Conservation (phyloP, 2,888 invertebrate genomes). For the Xestia xanthographa region DNA sequence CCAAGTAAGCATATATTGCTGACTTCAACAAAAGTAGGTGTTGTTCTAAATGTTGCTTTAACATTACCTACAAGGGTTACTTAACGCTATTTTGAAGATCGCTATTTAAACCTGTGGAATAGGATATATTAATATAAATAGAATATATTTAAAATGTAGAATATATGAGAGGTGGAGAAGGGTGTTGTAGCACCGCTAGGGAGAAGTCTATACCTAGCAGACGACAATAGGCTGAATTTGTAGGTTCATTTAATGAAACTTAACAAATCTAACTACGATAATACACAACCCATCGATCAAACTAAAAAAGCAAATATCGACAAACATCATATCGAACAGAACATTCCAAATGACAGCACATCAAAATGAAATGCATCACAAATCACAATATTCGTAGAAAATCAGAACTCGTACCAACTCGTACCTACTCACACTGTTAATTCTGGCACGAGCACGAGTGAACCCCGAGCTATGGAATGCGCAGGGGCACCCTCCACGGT, state of each 20-base stretch:
- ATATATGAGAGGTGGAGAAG: not conserved
- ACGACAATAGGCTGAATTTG: not conserved
- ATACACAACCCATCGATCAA: too few species aligned
- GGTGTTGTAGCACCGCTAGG: not conserved
- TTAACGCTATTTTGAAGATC: not conserved
- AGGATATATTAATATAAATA: too few species aligned
- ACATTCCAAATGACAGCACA: not conserved
- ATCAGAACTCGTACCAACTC: slow-evolving; percentile 40
- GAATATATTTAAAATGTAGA: too few species aligned
- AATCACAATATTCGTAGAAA: slow-evolving; percentile 30
- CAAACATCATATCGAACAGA: slow-evolving; percentile 7
- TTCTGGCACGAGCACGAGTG: slow-evolving; percentile 33
- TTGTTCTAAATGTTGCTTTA: not conserved
- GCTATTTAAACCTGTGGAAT: not conserved
- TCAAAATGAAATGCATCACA: slow-evolving; percentile 25
- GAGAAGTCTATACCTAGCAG: not conserved
- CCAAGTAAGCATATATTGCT: not conserved
- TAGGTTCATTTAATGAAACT: not conserved
- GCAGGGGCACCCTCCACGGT: slow-evolving; percentile 68
- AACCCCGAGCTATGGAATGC: slow-evolving; percentile 52
- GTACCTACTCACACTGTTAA: slow-evolving; percentile 10
- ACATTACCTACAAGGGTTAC: not conserved
- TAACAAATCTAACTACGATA: too few species aligned
- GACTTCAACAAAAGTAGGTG: not conserved
- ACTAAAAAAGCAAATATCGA: slow-evolving; percentile 8